Conservation (phyloP, 2,797 vertebrate genomes). For the Mico argentatus region DNA sequence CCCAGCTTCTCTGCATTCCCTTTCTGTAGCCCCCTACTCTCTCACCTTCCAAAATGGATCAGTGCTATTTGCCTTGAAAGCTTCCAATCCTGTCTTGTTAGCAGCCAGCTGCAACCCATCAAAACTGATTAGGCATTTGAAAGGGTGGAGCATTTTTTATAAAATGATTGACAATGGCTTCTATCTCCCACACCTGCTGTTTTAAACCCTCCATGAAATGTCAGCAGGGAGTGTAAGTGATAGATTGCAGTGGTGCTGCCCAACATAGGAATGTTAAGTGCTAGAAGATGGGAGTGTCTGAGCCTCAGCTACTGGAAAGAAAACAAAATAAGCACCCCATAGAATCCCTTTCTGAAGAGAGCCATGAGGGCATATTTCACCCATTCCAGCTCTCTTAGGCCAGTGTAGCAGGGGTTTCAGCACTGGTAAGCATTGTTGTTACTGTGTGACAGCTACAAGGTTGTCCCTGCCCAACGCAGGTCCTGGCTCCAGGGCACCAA, state of each 20-base stretch:
- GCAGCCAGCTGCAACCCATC: slow-evolving; percentile 71
- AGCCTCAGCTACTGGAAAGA: slow-evolving; percentile 44
- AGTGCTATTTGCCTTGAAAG: neutral
- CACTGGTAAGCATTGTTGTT: neutral
- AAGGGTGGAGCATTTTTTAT: slow-evolving; percentile 66
- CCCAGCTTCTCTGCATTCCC: neutral
- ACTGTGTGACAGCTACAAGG: neutral
- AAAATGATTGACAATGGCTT: slow-evolving; percentile 59
- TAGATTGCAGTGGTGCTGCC: slow-evolving; percentile 25
- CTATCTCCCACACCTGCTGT: slow-evolving; percentile 77
- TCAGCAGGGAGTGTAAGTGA: slow-evolving; percentile 56
- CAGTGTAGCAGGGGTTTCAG: neutral
- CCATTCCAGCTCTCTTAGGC: neutral
- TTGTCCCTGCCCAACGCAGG: neutral
- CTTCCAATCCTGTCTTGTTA: neutral
- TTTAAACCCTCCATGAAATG: slow-evolving; percentile 74
- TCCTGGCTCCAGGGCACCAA: neutral
- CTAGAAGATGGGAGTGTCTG: neutral
- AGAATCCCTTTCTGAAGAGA: neutral
- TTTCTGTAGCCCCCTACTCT: neutral
- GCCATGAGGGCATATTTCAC: neutral
- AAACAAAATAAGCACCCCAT: slow-evolving; percentile 16
- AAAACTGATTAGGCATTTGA: slow-evolving; percentile 44
- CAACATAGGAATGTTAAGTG: slow-evolving; percentile 21
- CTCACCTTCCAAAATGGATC: neutral